These are phyloP conservation scores for Scomberomorus guttatus DNA, from an alignment of 2,797 vertebrate genomes.

Conservation along the genomic window DNA sequence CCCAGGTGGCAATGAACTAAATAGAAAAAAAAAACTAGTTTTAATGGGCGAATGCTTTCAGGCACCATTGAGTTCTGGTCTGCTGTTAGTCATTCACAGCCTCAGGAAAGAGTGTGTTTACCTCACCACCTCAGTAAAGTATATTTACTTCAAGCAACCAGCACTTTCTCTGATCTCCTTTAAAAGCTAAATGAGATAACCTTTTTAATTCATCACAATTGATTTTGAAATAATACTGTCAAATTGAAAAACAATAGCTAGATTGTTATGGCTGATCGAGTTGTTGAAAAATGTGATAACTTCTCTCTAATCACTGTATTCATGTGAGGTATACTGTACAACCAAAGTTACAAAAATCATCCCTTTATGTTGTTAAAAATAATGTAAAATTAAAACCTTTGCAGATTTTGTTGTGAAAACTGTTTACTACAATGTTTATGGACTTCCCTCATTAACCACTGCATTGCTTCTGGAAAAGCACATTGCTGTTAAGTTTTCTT, in stretches of 20 bases:
- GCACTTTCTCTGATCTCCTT: slow-evolving; percentile 25
- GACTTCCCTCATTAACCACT: too few species aligned
- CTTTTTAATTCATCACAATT: slow-evolving; percentile 24
- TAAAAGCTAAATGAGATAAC: slow-evolving; percentile 39
- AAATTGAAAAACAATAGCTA: slow-evolving; percentile 11
- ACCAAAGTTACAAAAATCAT: too few species aligned
- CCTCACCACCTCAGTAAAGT: slow-evolving; percentile 10
- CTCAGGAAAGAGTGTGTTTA: slow-evolving; percentile 34
- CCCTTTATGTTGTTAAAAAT: too few species aligned
- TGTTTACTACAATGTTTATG: too few species aligned
- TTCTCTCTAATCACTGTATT: not conserved
- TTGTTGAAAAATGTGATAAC: not conserved
- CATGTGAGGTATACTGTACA: too few species aligned
- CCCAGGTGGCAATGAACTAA: slow-evolving; percentile 52
- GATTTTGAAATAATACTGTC: slow-evolving; percentile 39
- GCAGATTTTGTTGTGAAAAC: too few species aligned
- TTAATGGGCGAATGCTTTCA: slow-evolving; percentile 61
- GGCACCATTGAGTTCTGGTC: slow-evolving; percentile 51
- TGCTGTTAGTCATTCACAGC: slow-evolving; percentile 30
- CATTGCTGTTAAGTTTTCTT: too few species aligned
- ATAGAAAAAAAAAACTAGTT: slow-evolving; percentile 25
- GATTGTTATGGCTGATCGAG: slow-evolving; percentile 2
- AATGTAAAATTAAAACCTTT: too few species aligned
- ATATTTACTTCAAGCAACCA: slow-evolving; percentile 44
- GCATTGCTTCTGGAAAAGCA: too few species aligned